Base-by-base conservation (phyloP, 1,140 invertebrate species). In the Nasonia giraulti region DNA sequence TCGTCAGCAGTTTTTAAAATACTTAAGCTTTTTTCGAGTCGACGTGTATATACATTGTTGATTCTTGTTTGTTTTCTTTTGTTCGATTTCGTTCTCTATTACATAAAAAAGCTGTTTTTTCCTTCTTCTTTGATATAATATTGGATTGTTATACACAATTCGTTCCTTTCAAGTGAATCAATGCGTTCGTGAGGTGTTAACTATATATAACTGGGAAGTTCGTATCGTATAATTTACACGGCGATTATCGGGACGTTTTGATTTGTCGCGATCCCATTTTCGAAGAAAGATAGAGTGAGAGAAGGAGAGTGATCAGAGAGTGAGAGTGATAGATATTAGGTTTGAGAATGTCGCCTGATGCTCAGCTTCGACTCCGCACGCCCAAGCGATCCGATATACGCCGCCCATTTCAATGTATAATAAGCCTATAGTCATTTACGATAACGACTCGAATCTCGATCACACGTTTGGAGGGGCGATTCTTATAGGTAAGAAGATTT, bases 1-100 rank as follows among this genome's bases (percentile, higher is more conserved):
- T 78, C 44, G 47, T 31, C 76, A 62, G 47, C 47, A 80, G 66
- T 80, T 68, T 80, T 80, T 68, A 68, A 80, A 80, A 66, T 80
- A 80, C 77, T 33, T n/a, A 80, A 80, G 62, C 75, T 37, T 80
- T 55, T 62, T 80, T 78, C 47, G 23, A 80, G 77, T 40, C 44
- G 75, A 77, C 33, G 50, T 40, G 33, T 80, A 68, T 68, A 80
- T 80, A 80, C 62, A 80, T 68, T 31, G 2, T 47, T 66, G 33
- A 6, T 66, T 79, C 62, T 31, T 27, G 27, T 27, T 27, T 27
- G 27, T 50, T 10, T 50, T 17, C 17, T 50, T 62, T n/a, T 44
- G 7, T 10, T 44, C 40, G 8, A 8, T n/a, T 50, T 37, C 33
- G 3, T 37, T 47, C 10, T 78, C 10, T 20, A 1, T 78, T 27